Evolutionary conservation across 2,888 invertebrate genomes (phyloP).

Genomic region (Nephrotoma appendiculata): DNA sequence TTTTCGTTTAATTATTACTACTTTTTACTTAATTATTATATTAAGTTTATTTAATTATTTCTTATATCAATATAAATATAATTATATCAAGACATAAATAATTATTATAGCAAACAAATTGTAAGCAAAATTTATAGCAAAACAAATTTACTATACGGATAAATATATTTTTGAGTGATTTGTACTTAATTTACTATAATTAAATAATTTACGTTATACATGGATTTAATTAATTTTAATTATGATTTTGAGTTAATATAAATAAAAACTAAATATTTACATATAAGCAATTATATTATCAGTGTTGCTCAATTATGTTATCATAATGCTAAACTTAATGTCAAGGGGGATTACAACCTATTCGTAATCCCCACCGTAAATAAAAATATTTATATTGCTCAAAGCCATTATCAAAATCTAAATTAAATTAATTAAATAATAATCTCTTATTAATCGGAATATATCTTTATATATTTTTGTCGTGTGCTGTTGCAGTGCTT

Average conservation of each 20-base stretch:
- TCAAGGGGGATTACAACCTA: neutral
- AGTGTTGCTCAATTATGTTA: neutral
- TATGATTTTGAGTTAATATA: neutral
- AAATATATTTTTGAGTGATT: neutral
- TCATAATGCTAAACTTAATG: neutral
- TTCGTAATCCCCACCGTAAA: neutral
- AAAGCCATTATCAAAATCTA: neutral
- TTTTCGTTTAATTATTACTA: neutral
- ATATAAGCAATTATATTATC: neutral
- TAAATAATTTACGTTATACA: neutral
- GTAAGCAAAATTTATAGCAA: neutral
- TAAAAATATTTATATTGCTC: neutral
- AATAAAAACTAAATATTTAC: neutral
- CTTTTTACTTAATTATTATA: neutral
- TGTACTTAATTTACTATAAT: neutral
- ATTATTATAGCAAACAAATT: neutral
- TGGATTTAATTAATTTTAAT: neutral
- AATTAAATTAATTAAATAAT: neutral
- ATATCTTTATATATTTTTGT: neutral
- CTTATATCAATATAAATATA: neutral
- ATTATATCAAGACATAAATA: neutral
- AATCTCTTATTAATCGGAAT: neutral
- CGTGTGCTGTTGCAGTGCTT: constrained; percentile 6
- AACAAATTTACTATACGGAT: neutral
- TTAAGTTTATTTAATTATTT: neutral